These are phyloP conservation scores for Drosophila orena DNA, from an alignment of 1,140 invertebrate species.

Conservation along the genomic window DNA sequence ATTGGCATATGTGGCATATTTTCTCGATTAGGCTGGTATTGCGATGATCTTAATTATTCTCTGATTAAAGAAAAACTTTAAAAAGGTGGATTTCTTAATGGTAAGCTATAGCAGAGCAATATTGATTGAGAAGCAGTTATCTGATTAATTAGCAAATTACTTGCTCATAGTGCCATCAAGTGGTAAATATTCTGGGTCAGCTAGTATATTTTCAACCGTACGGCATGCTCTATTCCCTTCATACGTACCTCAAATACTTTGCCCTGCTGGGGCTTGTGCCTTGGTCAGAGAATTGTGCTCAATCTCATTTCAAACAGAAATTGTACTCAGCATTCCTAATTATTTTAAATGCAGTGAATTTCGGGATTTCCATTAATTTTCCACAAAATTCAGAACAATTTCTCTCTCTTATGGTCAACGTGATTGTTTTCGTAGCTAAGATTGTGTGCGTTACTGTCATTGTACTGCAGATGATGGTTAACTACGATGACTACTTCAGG, in stretches of 20 bases:
- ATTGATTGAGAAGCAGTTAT: background rate
- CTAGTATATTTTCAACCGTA: constrained; percentile 1
- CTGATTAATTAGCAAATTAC: constrained; percentile 19
- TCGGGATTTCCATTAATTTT: constrained; percentile 7
- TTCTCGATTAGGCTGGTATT: too few relatives aligned
- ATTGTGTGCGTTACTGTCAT: constrained; percentile 51
- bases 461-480: constrained; percentile 48
- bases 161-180: background rate
- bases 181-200: background rate
- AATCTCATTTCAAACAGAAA: constrained; percentile 29
- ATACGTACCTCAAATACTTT: constrained; percentile 63
- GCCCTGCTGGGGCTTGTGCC: constrained; percentile 61
- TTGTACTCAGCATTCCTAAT: constrained; percentile 43
- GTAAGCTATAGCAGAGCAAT: background rate
- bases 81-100: too few relatives aligned
- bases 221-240: constrained; percentile 51
- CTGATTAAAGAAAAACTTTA: too few relatives aligned
- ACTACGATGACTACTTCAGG: constrained; percentile 44
- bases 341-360: constrained; percentile 15
- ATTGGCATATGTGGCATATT: too few relatives aligned
- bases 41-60: too few relatives aligned
- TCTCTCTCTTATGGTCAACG: constrained; percentile 55
- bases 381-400: constrained; percentile 1
- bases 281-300: constrained; percentile 22
- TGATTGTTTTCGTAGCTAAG: constrained; percentile 51